Base-by-base conservation (phyloP, 2,113 vertebrate genomes). In the Thalassoma bifasciatum region DNA sequence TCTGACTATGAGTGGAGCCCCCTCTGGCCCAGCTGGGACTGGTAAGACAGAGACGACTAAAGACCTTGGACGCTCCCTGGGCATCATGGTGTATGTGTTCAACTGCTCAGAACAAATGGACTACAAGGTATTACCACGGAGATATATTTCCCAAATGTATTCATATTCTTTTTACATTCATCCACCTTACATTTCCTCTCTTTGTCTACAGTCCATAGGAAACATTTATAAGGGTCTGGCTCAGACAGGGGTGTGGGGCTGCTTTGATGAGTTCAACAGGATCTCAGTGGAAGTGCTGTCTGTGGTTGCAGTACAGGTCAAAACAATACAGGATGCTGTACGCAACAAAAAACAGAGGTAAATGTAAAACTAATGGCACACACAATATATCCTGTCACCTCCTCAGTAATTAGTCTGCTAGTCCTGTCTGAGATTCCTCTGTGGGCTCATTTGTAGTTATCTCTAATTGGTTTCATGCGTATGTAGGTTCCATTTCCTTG, bases 61-160 rank as follows among this genome's bases (percentile, higher is more conserved):
- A 81, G 93, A 93, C 66, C 88, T 95, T 0, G 90, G 92, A 16
- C 85, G 87, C n/a, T 91, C 90, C 10, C 83, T 95, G 22, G 94
- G 94, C 62, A 91, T 93, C 71, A 95, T 94, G 94, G 92, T 95
- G 0, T 95, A 94, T 75, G 91, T 94, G 34, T 95, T 95, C 78
- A 95, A 94, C 86, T 93, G 92, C 85, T 95, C 95, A 12, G 95
- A 95, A 63, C 94, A 95, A 89, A 95, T 94, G 94, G 94, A 94
- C 77, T 94, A 93, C 78, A 93, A 95, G 94, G 93, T 95, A 70
- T 21, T 6, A 19, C 50, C 0, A 16, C 36, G 23, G n/a, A 13
- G 5, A 23, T 13, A 62, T 30, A 46, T 56, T 14, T 34, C 17
- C 5, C 14, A 24, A 46, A 21, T 36, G 0, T 2, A 40, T 53